Conservation (phyloP, 2,797 vertebrate species). For the Takifugu ocellatus region DNA sequence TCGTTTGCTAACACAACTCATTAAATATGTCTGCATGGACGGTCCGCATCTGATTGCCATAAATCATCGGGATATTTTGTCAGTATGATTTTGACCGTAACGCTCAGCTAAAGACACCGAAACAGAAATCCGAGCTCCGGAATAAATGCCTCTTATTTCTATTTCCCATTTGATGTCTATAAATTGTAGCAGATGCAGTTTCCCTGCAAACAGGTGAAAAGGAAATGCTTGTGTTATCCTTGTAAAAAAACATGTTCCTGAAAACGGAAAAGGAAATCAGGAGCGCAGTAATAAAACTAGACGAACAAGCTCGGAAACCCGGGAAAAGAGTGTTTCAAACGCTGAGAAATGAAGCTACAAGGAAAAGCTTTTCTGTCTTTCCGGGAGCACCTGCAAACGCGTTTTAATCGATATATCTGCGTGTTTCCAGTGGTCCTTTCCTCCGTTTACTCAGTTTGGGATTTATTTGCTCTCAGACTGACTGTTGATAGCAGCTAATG, state of each 20-base stretch:
- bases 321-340: constrained; percentile 34
- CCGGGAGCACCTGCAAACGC: neutral
- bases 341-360: constrained; percentile 19
- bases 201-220: constrained; percentile 53
- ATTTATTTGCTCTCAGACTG: constrained; percentile 11
- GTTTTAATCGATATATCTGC: constrained; percentile 1
- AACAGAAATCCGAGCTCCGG: constrained; percentile 36
- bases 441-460: constrained; percentile 6
- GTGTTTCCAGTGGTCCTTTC: neutral
- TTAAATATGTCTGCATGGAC: constrained; percentile 45
- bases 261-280: constrained; percentile 58
- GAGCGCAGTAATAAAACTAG: constrained; percentile 50
- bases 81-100: constrained; percentile 48
- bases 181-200: constrained; percentile 53
- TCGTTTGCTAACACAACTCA: constrained; percentile 33
- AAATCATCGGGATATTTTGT: constrained; percentile 30
- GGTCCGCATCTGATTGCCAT: constrained; percentile 35
- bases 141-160: constrained; percentile 50
- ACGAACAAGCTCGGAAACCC: constrained; percentile 28
- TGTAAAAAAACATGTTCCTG: constrained; percentile 6
- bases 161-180: constrained; percentile 56
- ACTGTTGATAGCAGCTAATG: constrained; percentile 67
- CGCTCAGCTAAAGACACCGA: constrained; percentile 47
- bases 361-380: constrained; percentile 31
- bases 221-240: neutral